phyloP scores from a whole-genome alignment of 2,888 invertebrate genomes.

The Palloptera scutellata region DNA sequence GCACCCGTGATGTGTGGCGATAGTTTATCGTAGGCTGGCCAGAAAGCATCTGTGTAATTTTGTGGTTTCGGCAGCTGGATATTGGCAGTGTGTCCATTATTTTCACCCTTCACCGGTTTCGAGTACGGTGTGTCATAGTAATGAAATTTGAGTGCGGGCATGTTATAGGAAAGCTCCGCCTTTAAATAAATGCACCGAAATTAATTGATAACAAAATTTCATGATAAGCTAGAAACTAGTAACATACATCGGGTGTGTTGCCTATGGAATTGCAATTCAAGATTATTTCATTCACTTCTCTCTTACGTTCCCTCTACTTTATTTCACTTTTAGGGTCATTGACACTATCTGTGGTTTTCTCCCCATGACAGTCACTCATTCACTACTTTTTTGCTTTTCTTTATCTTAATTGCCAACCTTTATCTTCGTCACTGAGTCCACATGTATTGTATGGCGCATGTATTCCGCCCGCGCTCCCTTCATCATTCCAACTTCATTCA shows the following conservation, averaged over 20 bases:
- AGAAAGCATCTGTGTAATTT: constrained; percentile 17
- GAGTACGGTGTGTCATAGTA: constrained; percentile 35
- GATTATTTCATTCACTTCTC: too few relatives aligned
- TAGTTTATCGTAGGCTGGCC: constrained; percentile 30
- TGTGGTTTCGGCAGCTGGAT: constrained; percentile 35
- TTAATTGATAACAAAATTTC: too few relatives aligned
- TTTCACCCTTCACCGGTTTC: constrained; percentile 29
- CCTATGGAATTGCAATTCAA: too few relatives aligned
- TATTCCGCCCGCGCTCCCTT: too few relatives aligned
- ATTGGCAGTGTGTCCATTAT: constrained; percentile 42
- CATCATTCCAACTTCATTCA: too few relatives aligned
- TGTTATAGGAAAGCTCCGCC: constrained; percentile 30
- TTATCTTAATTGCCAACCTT: not conserved
- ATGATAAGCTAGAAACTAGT: too few relatives aligned
- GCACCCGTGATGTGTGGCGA: constrained; percentile 35
- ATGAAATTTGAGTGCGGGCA: constrained; percentile 30
- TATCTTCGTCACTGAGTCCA: not conserved
- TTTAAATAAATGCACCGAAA: too few relatives aligned
- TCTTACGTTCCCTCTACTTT: too few relatives aligned
- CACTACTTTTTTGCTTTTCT: not conserved
- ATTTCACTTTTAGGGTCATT: too few relatives aligned
- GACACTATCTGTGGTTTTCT: not conserved
- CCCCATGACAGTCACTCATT: not conserved
- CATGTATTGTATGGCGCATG: too few relatives aligned
- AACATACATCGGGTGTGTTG: too few relatives aligned